A percentile compares a stretch with the other conserved stretches of the same genome.
Conservation (phyloP, 2,113 vertebrate genomes). For the Carassius carassius region DNA sequence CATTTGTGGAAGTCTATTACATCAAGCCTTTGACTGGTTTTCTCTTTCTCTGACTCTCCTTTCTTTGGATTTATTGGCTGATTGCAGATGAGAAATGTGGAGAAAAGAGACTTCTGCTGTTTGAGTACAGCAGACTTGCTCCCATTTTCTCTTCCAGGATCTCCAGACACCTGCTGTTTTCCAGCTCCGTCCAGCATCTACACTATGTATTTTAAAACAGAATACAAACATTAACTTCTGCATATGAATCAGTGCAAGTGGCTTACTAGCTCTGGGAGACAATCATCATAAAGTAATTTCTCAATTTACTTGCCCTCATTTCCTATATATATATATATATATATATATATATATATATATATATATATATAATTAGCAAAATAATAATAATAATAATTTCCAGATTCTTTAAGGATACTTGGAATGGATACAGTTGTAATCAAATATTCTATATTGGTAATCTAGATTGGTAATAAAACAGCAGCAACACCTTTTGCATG, state of each 20-base stretch:
- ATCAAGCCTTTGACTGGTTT: not conserved
- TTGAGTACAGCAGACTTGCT: constrained; percentile 82
- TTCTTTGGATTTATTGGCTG: not conserved
- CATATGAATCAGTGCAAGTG: not conserved
- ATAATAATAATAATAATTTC: too few relatives aligned
- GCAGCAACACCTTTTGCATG: too few relatives aligned
- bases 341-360: too few relatives aligned
- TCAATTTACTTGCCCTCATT: too few relatives aligned
- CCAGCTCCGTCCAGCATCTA: constrained; percentile 64
- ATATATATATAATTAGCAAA: too few relatives aligned
- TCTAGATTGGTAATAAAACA: too few relatives aligned
- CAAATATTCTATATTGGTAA: too few relatives aligned
- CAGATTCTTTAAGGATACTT: too few relatives aligned
- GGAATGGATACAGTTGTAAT: too few relatives aligned
- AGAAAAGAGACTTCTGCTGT: constrained; percentile 83
- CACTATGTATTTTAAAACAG: constrained; percentile 62
- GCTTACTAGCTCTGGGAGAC: not conserved
- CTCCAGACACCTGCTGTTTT: constrained; percentile 70
- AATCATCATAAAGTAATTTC: too few relatives aligned
- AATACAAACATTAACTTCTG: not conserved
- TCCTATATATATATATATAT: too few relatives aligned
- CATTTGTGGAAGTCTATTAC: not conserved
- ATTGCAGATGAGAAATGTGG: constrained; percentile 66
- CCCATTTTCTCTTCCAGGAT: constrained; percentile 79
- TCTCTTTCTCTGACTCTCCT: not conserved